Base-by-base conservation (phyloP, 1,140 invertebrate species). In the Cotesia chilonis region DNA sequence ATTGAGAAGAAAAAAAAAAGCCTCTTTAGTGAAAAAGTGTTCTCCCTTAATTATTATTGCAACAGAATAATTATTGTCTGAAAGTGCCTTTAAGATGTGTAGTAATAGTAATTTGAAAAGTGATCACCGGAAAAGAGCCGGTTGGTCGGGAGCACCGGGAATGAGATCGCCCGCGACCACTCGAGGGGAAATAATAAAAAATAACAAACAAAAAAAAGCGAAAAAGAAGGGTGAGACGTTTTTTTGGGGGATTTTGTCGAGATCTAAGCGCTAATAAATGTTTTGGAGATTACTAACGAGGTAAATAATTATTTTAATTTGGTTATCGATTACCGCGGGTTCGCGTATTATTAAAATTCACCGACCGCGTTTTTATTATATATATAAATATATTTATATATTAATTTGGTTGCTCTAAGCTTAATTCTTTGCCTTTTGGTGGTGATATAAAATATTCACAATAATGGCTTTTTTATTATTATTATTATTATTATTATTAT, bases 111-210 rank as follows among this genome's bases (percentile, higher is more conserved):
- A 61, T 35, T 61, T 83, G 81, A 78, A 28, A 12, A 70, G 78
- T 71, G 60, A 71, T 65, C 78, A 77, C 78, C 61, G 37, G 74
- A 35, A 57, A 74, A 69, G 60, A 37, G 69, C 64, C 68, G 57
- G 55, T 4, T 41, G 60, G 63, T 60, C 57, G 68, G 55, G 55
- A 61, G 38, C 14, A 61, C 60, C 57, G 57, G 61, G 41, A 47
- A 7, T 0, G 10, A 28, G n/a, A 41, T 54, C 41, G 61, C 28
- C 20, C 68, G 51, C 36, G 66, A 67, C 51, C 9, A 17, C 17
- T 35, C 57, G 70, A 52, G 47, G 10, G n/a, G 67, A 68, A 63
- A 59, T 38, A 14, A 54, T 51, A 70, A 66, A 74, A 74, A 47
- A 47, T 9, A 47, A 47, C 4, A 6, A 47, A 47, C 6, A 47